phyloP scores from a whole-genome alignment of 2,888 invertebrate genomes.

The Dicyrtoma fusca region DNA sequence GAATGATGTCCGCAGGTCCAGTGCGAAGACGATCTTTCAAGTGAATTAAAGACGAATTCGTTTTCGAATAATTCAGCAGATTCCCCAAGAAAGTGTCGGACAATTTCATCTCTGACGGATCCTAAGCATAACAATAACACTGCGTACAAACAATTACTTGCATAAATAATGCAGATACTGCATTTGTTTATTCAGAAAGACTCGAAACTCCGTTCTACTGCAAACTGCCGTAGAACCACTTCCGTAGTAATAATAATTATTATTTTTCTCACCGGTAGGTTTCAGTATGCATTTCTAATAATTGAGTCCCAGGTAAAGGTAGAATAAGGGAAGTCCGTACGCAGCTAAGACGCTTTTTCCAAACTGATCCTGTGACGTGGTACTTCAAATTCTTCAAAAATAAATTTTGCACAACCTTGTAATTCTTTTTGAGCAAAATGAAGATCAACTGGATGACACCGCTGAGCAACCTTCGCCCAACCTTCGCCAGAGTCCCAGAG shows the following conservation, averaged over 20 bases:
- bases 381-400: too few species aligned
- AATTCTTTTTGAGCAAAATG: conserved; percentile 85
- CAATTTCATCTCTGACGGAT: conserved; percentile 67
- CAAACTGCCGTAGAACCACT: too few species aligned
- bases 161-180: conserved; percentile 43
- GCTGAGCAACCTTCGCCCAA: conserved; percentile 69
- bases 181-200: too few species aligned
- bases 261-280: conserved; percentile 67
- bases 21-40: conserved; percentile 78
- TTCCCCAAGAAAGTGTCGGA: conserved; percentile 69
- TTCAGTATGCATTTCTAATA: conserved; percentile 78
- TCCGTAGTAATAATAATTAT: conserved; percentile 20
- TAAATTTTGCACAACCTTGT: conserved; percentile 94
- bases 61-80: conserved; percentile 67
- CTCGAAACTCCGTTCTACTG: background rate
- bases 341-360: conserved; percentile 86
- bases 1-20: conserved; percentile 78
- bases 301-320: conserved; percentile 77
- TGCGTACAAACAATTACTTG: background rate
- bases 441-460: conserved; percentile 92
- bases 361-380: conserved; percentile 88
- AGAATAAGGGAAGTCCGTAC: conserved; percentile 82
- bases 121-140: conserved; percentile 59
- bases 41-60: conserved; percentile 66
- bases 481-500: conserved; percentile 71